Conservation (phyloP, 2,888 invertebrate species). For the Chloroclystis v-ata region DNA sequence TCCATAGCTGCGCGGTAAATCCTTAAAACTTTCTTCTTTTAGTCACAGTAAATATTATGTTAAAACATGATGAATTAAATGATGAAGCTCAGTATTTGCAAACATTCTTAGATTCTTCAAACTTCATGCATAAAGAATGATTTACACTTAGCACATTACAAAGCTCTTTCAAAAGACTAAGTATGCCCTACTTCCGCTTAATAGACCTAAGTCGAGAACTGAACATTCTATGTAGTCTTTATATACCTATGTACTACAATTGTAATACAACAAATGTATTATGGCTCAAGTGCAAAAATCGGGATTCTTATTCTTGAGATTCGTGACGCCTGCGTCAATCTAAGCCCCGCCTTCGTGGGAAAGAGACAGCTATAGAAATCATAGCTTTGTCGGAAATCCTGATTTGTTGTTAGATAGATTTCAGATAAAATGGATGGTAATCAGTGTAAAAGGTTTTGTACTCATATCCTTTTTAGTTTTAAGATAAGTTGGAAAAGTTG, state of each 20-base stretch:
- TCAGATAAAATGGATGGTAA: conserved; percentile 53
- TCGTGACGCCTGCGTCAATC: conserved; percentile 59
- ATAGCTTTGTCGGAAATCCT: conserved; percentile 42
- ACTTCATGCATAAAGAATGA: conserved; percentile 15
- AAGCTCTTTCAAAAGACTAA: conserved; percentile 14
- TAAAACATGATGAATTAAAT: not conserved
- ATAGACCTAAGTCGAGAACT: conserved; percentile 13
- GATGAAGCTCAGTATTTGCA: not conserved
- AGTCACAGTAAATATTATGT: too few species aligned
- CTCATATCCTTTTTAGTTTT: not conserved
- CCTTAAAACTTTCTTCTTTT: too few species aligned
- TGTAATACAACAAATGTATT: conserved; percentile 51
- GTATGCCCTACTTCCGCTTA: conserved; percentile 18
- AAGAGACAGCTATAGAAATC: conserved; percentile 55
- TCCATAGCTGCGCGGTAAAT: too few species aligned
- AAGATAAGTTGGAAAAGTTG: too few species aligned
- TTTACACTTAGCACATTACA: conserved; percentile 9
- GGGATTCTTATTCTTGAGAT: conserved; percentile 71
- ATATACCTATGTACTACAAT: conserved; percentile 39
- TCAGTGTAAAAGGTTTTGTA: conserved; percentile 47
- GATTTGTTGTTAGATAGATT: conserved; percentile 59
- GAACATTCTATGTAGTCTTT: conserved; percentile 28
- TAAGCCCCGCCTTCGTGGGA: conserved; percentile 61
- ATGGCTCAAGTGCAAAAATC: conserved; percentile 51
- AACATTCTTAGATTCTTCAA: conserved; percentile 2